Conservation (phyloP, 2,797 vertebrate genomes). For the Girardinus metallicus region DNA sequence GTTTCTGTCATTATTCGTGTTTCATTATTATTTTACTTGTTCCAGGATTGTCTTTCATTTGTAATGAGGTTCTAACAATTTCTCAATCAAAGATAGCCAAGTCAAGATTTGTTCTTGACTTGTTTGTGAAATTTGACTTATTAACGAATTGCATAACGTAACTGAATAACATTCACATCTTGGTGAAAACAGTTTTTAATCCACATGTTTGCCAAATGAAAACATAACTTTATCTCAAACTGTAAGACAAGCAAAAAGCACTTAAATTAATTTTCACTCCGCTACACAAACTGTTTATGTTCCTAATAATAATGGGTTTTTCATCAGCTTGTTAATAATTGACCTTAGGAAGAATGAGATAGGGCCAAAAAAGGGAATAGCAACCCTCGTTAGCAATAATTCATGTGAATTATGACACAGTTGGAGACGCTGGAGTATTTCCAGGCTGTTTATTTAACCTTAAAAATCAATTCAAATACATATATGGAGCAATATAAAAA, state of each 20-base stretch:
- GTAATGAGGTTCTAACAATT: background rate
- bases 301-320: background rate
- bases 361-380: background rate
- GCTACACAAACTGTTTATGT: slow-evolving; percentile 1
- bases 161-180: background rate
- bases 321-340: slow-evolving; percentile 42
- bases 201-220: background rate
- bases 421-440: background rate
- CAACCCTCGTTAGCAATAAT: background rate
- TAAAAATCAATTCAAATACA: background rate
- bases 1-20: background rate
- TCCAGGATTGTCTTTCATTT: background rate
- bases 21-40: background rate
- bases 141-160: background rate
- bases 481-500: background rate
- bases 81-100: background rate
- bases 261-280: background rate
- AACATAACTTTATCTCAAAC: background rate
- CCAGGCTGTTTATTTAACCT: background rate
- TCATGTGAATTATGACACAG: background rate
- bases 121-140: background rate
- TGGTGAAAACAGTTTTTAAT: background rate
- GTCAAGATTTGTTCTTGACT: background rate
- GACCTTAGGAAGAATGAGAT: background rate
- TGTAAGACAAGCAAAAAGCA: slow-evolving; percentile 9